A percentile compares a stretch with the other conserved stretches of the same genome.
Conservation (phyloP, 2,797 vertebrate species). For the Hydrophis major region DNA sequence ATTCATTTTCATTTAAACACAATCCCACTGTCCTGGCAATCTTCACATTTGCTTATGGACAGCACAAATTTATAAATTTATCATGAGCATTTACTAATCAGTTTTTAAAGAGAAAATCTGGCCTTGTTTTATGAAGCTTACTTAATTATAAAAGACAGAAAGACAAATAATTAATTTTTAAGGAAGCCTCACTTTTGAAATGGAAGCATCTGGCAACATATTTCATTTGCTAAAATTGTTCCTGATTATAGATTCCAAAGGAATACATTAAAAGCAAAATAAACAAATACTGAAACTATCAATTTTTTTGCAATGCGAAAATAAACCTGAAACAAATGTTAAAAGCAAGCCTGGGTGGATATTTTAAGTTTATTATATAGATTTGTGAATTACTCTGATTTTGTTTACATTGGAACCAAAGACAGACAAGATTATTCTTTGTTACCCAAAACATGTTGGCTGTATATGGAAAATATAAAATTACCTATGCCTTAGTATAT, state of each 20-base stretch:
- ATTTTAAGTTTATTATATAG: not conserved
- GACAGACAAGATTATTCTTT: not conserved
- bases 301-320: not conserved
- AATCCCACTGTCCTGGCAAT: slow-evolving; percentile 12
- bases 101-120: not conserved
- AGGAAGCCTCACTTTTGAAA: slow-evolving; percentile 7
- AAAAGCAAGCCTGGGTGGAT: not conserved
- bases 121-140: slow-evolving; percentile 25
- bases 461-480: slow-evolving; percentile 19
- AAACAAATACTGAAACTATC: not conserved
- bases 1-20: not conserved
- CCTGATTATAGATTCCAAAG: slow-evolving; percentile 14
- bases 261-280: slow-evolving; percentile 3
- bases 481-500: not conserved
- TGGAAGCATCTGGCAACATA: not conserved
- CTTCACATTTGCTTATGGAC: slow-evolving; percentile 14
- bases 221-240: not conserved
- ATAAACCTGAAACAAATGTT: not conserved
- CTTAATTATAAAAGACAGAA: slow-evolving; percentile 17
- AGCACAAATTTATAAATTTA: slow-evolving; percentile 4
- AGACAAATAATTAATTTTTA: slow-evolving; percentile 21
- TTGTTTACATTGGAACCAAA: not conserved
- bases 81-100: slow-evolving; percentile 14
- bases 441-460: not conserved
- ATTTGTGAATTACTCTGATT: not conserved